These are phyloP conservation scores for Oligia fasciuncula DNA, from an alignment of 2,888 invertebrate genomes.

Conservation along the genomic window DNA sequence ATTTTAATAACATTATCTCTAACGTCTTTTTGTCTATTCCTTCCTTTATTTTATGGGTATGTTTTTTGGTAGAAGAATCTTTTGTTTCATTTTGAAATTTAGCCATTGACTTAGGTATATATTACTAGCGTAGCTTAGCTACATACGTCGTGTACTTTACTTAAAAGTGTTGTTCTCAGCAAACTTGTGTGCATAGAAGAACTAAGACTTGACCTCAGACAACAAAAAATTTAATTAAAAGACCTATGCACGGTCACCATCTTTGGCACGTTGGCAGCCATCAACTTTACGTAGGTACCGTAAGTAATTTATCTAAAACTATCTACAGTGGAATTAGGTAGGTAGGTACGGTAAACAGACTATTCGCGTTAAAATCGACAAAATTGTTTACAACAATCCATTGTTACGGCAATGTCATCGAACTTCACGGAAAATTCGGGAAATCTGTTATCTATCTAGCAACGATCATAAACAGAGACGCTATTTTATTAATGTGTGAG, in stretches of 20 bases:
- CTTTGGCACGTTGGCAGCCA: neutral
- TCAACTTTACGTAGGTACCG: neutral
- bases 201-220: neutral
- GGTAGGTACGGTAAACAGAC: neutral
- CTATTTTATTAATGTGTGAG: constrained; percentile 20
- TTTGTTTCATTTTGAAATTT: neutral
- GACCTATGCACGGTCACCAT: neutral
- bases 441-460: constrained; percentile 2
- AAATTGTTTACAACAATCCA: constrained; percentile 26
- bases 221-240: neutral
- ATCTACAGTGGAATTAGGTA: neutral
- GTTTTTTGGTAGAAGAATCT: neutral
- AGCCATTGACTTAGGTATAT: too few relatives aligned
- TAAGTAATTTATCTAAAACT: neutral
- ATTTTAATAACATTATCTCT: neutral
- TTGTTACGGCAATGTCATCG: neutral
- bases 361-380: neutral
- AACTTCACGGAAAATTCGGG: constrained; percentile 62
- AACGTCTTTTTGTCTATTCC: too few relatives aligned
- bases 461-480: constrained; percentile 1
- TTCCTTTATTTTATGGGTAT: too few relatives aligned
- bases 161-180: neutral
- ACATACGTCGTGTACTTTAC: neutral
- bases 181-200: neutral
- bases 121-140: neutral